Percentiles rank a stretch among this genome's conserved stretches.
Conservation (phyloP, 2,113 vertebrate species). For the Jacana jacana region DNA sequence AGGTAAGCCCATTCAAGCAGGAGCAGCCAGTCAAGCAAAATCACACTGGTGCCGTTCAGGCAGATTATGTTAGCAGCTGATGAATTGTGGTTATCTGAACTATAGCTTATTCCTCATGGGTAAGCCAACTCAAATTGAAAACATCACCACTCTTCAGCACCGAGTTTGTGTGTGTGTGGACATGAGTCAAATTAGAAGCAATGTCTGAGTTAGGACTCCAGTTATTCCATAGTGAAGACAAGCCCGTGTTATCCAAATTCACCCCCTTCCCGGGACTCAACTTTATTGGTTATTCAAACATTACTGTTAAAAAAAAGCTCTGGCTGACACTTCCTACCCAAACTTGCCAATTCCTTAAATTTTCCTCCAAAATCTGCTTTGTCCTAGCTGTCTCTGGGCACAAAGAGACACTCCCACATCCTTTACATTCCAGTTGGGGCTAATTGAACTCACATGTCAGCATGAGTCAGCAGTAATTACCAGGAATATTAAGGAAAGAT, state of each 20-base stretch:
- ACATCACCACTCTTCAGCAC: constrained; percentile 32
- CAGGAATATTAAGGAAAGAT: constrained; percentile 62
- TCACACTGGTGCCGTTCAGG: neutral
- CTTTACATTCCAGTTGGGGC: constrained; percentile 66
- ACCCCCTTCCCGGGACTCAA: neutral
- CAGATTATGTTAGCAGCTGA: neutral
- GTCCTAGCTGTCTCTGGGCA: constrained; percentile 63
- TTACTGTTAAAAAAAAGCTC: neutral
- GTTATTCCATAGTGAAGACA: constrained; percentile 40
- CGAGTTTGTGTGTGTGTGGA: neutral
- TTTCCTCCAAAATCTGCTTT: constrained; percentile 66
- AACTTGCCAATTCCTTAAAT: constrained; percentile 49
- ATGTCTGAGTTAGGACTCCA: neutral
- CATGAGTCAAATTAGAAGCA: constrained; percentile 29
- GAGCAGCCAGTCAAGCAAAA: neutral
- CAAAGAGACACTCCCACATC: constrained; percentile 69
- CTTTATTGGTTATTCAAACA: constrained; percentile 24
- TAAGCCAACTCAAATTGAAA: constrained; percentile 27
- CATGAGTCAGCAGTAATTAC: constrained; percentile 70
- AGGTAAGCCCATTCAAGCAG: neutral
- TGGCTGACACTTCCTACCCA: constrained; percentile 41
- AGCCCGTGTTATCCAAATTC: neutral
- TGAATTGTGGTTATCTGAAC: constrained; percentile 50
- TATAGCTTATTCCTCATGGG: constrained; percentile 35
- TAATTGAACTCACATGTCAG: constrained; percentile 68